Evolutionary conservation across 2,797 vertebrate genomes (phyloP), one percentile per base, ranked within the genome.

Genomic region (Labroides dimidiatus): DNA sequence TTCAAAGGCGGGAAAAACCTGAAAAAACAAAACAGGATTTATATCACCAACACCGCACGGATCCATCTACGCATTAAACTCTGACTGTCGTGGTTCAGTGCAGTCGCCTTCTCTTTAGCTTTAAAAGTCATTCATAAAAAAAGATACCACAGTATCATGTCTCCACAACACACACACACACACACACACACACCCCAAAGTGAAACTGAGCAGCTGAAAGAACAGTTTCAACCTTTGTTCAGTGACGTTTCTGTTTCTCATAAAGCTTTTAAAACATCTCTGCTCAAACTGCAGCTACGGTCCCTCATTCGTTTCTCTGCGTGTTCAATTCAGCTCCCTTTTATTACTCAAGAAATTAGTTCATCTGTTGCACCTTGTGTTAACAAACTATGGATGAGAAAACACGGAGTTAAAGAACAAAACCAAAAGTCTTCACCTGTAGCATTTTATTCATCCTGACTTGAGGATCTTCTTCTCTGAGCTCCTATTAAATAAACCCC

Each of bases 221-320:
- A 49, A 39, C 15, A 45, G 9, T n/a, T 37, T 37, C 36, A 57
- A 45, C 5, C 13, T 52, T 11, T 10, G n/a, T 43, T 49, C 30
- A 33, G 30, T 33, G 30, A 9, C 30, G 7, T 45, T 17, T 6
- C 9, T 30, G 13, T 30, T 21, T 24, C 9, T 11, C 21, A 19
- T 51, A 54, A 55, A 67, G 24, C 42, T 67, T 49, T 57, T 11
- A 4, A 37, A 66, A 60, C 16, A 12, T 50, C 45, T 23, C 63
- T 64, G 63, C 39, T 64, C 14, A 20, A 30, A 19, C 16, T 47
- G 12, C 39, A 21, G 41, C 30, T 33, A 33, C 8, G 30, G 30
- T 33, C 30, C 30, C 30, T 33, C 30, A 8, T 33, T 8, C 11
- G 20, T 19, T 45, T 45, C 42, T 17, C 42, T 17, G 8, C n/a